Evolutionary conservation across 1,140 invertebrate genomes (phyloP).

Genomic region (Bathynomus jamesi): DNA sequence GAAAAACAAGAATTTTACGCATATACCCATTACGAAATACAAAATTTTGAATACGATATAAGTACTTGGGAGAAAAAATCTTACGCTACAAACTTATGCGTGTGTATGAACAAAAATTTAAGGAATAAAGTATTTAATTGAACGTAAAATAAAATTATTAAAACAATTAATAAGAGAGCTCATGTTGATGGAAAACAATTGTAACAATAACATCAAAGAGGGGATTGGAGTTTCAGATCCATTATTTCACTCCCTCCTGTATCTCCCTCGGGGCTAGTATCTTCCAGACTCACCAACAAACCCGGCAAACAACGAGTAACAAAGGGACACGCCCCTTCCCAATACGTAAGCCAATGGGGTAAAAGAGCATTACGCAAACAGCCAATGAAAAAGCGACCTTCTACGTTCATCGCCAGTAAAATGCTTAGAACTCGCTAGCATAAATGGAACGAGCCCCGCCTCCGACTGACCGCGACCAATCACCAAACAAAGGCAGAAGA

Average conservation of each 20-base stretch:
- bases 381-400: not conserved
- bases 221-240: conserved; percentile 16
- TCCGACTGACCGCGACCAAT: conserved; percentile 16
- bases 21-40: too few species aligned
- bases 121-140: too few species aligned
- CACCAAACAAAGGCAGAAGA: conserved; percentile 18
- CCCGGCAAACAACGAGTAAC: not conserved
- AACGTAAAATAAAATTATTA: conserved; percentile 1
- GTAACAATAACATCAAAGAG: conserved; percentile 23
- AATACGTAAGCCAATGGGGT: conserved; percentile 1
- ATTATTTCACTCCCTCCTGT: conserved; percentile 17
- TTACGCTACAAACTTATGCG: too few species aligned
- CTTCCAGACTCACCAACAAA: conserved; percentile 13
- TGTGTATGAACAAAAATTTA: too few species aligned
- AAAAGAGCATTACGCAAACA: not conserved
- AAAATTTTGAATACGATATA: too few species aligned
- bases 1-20: too few species aligned
- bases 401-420: not conserved
- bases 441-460: not conserved
- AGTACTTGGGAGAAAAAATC: too few species aligned
- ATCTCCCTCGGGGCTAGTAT: conserved; percentile 2
- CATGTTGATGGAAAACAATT: conserved; percentile 36
- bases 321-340: conserved; percentile 5
- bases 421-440: not conserved
- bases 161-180: not conserved